Evolutionary conservation across 2,113 vertebrate species (phyloP).

Genomic region (Rhombomys opimus): DNA sequence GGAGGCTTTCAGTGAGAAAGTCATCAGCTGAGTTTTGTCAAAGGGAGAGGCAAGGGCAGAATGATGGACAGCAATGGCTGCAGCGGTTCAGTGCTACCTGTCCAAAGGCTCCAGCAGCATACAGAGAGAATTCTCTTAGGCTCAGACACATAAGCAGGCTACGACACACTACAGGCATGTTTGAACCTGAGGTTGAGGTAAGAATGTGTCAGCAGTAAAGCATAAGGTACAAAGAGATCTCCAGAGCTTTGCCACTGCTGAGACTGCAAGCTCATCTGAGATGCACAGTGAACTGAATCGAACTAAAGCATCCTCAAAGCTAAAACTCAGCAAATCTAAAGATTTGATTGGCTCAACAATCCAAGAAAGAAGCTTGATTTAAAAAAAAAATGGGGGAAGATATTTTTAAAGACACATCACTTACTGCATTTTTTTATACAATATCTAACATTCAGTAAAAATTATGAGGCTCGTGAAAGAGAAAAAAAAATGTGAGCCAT

Average conservation of each 20-base stretch:
- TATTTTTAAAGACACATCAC: background rate
- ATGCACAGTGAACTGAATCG: background rate
- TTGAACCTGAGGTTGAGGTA: background rate
- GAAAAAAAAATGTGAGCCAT: background rate
- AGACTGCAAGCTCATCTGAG: background rate
- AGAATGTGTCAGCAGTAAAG: background rate
- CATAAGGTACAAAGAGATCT: background rate
- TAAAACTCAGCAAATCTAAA: slow-evolving; percentile 19
- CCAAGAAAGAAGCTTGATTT: background rate
- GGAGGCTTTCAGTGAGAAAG: background rate
- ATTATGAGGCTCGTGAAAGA: background rate
- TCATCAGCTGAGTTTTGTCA: background rate
- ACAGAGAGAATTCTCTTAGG: background rate
- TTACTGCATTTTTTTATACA: background rate
- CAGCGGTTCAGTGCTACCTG: background rate
- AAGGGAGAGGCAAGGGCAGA: background rate
- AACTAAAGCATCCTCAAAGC: background rate
- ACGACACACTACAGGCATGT: background rate
- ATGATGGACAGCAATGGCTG: background rate
- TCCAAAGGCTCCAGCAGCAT: background rate
- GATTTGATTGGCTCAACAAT: background rate
- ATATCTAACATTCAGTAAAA: background rate
- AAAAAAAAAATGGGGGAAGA: background rate
- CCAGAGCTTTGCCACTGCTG: background rate
- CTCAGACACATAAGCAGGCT: background rate